Base-by-base conservation (phyloP, 1,140 invertebrate genomes). In the Drosophila asahinai region DNA sequence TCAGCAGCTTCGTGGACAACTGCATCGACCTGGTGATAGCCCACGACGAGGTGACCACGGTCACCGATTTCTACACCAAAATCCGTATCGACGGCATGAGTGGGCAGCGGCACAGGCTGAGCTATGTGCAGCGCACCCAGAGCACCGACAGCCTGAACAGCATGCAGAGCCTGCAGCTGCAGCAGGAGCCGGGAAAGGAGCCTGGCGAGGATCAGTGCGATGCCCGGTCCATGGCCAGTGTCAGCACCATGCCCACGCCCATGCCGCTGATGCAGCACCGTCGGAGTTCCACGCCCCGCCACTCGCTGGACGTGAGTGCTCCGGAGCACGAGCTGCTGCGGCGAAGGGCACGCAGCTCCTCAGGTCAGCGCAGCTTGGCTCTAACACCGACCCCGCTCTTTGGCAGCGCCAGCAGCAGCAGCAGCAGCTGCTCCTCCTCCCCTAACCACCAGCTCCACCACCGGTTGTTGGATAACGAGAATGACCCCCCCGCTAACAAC, bases 1-100 rank as follows among this genome's bases (percentile, higher is more conserved):
- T 94, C 54, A 89, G 93, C 92, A 81, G 62, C 83, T 75, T 94
- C 82, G 49, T 93, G 77, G 80, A 93, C 57, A 93, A 93, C 74
- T 89, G 87, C 65, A 95, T 95, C 14, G 95, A 95, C 81, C 92
- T 95, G 58, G 94, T 95, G 17, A 94, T 95, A 91, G 94, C 95
- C 5, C 94, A 95, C 80, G 94, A 95, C 81, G 92, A 93, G 59
- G 79, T 93, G 25, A 75, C 91, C 22, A 86, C 92, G 2, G 86
- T 93, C 5, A 91, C 92, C 3, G 92, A 93, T 51, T 92, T 93
- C 60, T 92, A 89, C 79, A 93, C 92, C 33, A 93, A 93, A 81
- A 92, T 93, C 25, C 82, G 92, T 12, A 92, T 93, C 33, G 92
- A 93, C 51, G 78, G 92, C 5, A 78, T 78, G 61, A 83, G 71